These are phyloP conservation scores for Ctenopoma multispine DNA, from an alignment of 2,797 vertebrate genomes.

Conservation along the genomic window DNA sequence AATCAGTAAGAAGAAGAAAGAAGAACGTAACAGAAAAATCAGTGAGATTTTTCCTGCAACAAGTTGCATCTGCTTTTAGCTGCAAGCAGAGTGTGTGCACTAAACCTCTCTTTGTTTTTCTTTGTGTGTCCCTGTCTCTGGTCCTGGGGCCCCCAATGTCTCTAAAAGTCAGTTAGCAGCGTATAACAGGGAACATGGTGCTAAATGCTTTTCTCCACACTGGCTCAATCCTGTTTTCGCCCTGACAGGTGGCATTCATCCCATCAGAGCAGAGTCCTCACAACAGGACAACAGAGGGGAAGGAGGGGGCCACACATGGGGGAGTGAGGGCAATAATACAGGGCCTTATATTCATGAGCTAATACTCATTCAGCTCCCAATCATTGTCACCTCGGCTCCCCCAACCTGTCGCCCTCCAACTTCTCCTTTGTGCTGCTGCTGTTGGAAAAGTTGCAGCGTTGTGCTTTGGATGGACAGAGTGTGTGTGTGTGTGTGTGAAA, in stretches of 20 bases:
- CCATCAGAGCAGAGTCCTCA: conserved; percentile 1
- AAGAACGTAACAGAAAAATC: too few relatives aligned
- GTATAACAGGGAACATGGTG: background rate
- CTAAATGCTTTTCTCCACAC: background rate
- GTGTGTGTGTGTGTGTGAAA: too few relatives aligned
- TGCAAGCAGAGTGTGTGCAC: background rate
- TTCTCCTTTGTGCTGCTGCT: too few relatives aligned
- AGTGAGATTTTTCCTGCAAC: too few relatives aligned
- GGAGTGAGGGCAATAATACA: conserved; percentile 18
- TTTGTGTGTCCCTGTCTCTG: background rate
- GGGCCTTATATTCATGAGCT: conserved; percentile 61
- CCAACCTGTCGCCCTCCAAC: too few relatives aligned
- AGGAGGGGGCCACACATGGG: conserved; percentile 8
- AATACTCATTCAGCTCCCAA: conserved; percentile 11
- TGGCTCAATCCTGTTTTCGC: conserved; percentile 15
- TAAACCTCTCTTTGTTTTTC: too few relatives aligned
- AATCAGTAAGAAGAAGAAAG: too few relatives aligned
- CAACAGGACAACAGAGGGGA: conserved; percentile 13
- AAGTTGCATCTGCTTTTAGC: too few relatives aligned
- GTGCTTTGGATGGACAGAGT: too few relatives aligned
- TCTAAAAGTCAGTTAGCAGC: conserved; percentile 39
- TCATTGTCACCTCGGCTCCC: background rate
- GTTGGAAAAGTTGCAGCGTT: too few relatives aligned
- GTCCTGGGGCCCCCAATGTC: background rate
- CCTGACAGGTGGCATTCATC: conserved; percentile 52